phyloP scores from a whole-genome alignment of 2,888 invertebrate genomes.

The Ichneumon xanthorius region DNA sequence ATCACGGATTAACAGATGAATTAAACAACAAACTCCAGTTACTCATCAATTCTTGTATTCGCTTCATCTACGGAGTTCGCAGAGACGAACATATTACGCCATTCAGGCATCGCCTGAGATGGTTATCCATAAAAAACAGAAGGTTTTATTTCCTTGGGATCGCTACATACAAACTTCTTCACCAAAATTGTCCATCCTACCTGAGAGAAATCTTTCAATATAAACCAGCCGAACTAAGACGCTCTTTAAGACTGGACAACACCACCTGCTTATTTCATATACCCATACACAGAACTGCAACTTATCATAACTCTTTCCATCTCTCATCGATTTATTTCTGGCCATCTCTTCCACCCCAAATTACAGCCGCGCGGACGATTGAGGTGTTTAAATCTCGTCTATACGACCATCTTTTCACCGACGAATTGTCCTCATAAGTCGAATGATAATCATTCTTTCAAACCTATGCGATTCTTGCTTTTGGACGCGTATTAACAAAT shows the following conservation, averaged over 20 bases:
- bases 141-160: background rate
- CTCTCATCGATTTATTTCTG: background rate
- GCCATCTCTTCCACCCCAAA: background rate
- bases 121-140: constrained; percentile 18
- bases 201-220: background rate
- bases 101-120: constrained; percentile 9
- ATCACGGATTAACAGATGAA: constrained; percentile 16
- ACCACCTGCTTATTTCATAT: background rate
- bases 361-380: background rate
- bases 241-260: background rate
- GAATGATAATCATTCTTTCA: no score
- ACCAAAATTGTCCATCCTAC: background rate
- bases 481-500: no score
- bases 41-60: constrained; percentile 15
- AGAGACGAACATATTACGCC: constrained; percentile 38
- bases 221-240: background rate
- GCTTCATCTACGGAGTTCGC: constrained; percentile 6
- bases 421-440: no score
- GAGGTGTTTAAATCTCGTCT: no score
- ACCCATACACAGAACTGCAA: background rate
- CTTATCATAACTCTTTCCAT: constrained; percentile 7
- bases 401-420: no score
- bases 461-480: no score
- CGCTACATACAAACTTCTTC: background rate
- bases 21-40: background rate